phyloP scores from a whole-genome alignment of 2,797 vertebrate species.

The Trachops cirrhosus region DNA sequence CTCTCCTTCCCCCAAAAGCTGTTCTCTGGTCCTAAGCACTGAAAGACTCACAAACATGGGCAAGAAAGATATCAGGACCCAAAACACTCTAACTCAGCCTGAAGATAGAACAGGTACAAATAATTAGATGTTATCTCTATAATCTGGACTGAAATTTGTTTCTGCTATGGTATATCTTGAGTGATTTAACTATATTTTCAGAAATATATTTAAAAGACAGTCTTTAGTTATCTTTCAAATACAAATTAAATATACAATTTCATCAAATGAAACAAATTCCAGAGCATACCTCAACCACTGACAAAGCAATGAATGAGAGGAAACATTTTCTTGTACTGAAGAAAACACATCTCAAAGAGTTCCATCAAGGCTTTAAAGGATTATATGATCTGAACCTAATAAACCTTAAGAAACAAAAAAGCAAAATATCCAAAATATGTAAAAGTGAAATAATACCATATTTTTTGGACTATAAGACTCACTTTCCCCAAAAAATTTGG shows the following conservation, averaged over 20 bases:
- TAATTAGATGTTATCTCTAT: not conserved
- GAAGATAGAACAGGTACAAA: not conserved
- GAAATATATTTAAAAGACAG: not conserved
- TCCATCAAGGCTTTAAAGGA: not conserved
- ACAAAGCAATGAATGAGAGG: not conserved
- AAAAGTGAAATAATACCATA: not conserved
- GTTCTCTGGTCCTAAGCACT: not conserved
- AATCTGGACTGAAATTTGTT: not conserved
- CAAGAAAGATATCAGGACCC: not conserved
- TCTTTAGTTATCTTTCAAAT: not conserved
- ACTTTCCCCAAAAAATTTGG: too few relatives aligned
- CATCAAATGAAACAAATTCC: not conserved
- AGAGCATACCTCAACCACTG: not conserved
- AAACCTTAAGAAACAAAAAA: not conserved
- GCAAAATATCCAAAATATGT: not conserved
- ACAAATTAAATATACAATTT: not conserved
- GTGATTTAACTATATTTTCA: not conserved
- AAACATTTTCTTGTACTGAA: not conserved
- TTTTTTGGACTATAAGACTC: not conserved
- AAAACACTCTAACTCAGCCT: not conserved
- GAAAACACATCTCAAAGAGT: not conserved
- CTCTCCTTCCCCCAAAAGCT: not conserved
- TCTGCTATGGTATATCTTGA: not conserved
- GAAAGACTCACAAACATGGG: not conserved
- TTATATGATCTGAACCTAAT: not conserved